Evolutionary conservation across 2,888 invertebrate genomes (phyloP).

Genomic region (Xestoiulus laeticollis): DNA sequence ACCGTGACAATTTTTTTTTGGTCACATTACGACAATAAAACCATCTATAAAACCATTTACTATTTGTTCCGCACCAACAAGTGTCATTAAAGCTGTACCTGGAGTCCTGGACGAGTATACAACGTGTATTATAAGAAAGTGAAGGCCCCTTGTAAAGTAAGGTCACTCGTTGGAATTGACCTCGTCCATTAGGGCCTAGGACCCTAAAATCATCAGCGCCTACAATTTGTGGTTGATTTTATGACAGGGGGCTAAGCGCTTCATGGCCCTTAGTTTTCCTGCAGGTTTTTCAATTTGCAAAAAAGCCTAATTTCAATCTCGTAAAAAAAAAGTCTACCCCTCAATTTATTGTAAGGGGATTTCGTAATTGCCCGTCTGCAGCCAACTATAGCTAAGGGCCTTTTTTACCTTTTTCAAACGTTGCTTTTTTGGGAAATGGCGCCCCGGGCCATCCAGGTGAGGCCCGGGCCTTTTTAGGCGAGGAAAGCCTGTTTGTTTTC

Average conservation of each 20-base stretch:
- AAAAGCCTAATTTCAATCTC: neutral
- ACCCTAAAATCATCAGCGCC: neutral
- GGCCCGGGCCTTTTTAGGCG: neutral
- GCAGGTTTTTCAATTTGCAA: neutral
- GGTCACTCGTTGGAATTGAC: neutral
- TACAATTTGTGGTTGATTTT: neutral
- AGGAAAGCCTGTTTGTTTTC: neutral
- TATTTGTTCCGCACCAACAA: constrained; percentile 31
- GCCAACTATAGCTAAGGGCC: neutral
- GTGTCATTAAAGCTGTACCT: neutral
- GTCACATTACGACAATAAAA: constrained; percentile 29
- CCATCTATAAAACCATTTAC: constrained; percentile 7
- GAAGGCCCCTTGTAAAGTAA: neutral
- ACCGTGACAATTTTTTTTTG: constrained; percentile 22
- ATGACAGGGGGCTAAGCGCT: neutral
- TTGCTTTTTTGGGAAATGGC: neutral
- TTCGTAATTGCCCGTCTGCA: neutral
- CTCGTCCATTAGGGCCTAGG: constrained; percentile 1
- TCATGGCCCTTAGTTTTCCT: neutral
- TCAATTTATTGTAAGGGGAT: neutral
- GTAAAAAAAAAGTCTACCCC: neutral
- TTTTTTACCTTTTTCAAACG: neutral
- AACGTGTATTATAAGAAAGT: neutral
- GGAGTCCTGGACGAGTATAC: neutral
- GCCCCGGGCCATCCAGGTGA: neutral